phyloP scores from a whole-genome alignment of 2,113 vertebrate genomes.

The Actinemys pallida region DNA sequence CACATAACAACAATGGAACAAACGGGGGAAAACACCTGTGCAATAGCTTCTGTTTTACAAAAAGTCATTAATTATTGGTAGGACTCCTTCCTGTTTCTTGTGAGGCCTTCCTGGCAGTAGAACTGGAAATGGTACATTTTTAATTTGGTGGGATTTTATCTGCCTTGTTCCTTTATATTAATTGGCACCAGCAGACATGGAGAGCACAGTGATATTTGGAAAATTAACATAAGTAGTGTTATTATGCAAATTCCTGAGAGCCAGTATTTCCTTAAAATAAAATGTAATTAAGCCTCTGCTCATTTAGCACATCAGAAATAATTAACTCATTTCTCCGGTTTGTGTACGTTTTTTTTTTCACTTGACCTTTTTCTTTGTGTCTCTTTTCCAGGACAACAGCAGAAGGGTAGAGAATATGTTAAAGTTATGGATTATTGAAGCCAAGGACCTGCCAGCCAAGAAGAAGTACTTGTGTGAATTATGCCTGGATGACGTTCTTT shows the following conservation, averaged over 20 bases:
- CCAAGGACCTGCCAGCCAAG: conserved; percentile 97
- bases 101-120: neutral
- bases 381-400: conserved; percentile 91
- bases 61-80: neutral
- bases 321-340: conserved; percentile 50
- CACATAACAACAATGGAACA: neutral
- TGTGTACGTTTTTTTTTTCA: conserved; percentile 16
- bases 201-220: conserved; percentile 57
- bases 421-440: conserved; percentile 97
- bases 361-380: conserved; percentile 39
- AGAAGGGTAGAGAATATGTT: conserved; percentile 95
- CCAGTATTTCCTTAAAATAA: conserved; percentile 73
- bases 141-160: conserved; percentile 44
- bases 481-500: conserved; percentile 94
- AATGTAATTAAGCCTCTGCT: conserved; percentile 69
- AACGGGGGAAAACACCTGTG: neutral
- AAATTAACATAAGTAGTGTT: conserved; percentile 72
- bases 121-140: neutral
- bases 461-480: conserved; percentile 98
- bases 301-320: conserved; percentile 64
- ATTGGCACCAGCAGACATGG: conserved; percentile 57
- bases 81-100: neutral
- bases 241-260: conserved; percentile 74
- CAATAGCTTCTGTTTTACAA: neutral
- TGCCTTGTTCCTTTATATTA: conserved; percentile 54